Conservation (phyloP, 30 jellyfish, hydroid and myxozoan genomes). For the Mastigias papua region DNA sequence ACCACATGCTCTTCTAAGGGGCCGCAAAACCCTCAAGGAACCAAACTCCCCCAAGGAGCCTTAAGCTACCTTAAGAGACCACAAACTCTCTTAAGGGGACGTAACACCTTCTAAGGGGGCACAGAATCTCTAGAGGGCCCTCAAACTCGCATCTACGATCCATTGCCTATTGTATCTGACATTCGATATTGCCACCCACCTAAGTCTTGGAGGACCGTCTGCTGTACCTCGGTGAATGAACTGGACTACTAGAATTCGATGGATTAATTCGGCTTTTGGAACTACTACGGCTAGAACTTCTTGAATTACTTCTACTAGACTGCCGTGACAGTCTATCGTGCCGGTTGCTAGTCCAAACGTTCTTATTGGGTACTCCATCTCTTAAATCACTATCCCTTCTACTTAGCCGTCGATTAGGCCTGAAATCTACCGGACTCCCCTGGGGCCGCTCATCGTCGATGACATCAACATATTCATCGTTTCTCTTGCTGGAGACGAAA, state of each 20-base stretch:
- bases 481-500: background rate
- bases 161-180: no score
- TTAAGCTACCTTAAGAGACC: no score
- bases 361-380: background rate
- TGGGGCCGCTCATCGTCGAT: slow-evolving; percentile 17
- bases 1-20: no score
- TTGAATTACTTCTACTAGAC: slow-evolving; percentile 55
- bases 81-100: no score
- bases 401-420: background rate
- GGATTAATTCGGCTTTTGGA: slow-evolving; percentile 36
- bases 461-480: slow-evolving; percentile 48
- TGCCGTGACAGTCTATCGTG: slow-evolving; percentile 26
- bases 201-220: slow-evolving; percentile 46
- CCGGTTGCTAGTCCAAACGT: background rate
- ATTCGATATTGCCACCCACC: no score
- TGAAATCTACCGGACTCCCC: slow-evolving; percentile 17
- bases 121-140: no score
- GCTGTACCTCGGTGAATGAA: slow-evolving; percentile 57
- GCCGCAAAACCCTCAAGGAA: no score
- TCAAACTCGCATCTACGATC: no score
- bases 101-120: no score
- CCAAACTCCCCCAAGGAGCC: no score
- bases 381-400: slow-evolving; percentile 2
- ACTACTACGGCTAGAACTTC: slow-evolving; percentile 65
- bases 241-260: slow-evolving; percentile 55